Evolutionary conservation across 2,888 invertebrate species (phyloP).

Genomic region (Scelioninae gen. 2): DNA sequence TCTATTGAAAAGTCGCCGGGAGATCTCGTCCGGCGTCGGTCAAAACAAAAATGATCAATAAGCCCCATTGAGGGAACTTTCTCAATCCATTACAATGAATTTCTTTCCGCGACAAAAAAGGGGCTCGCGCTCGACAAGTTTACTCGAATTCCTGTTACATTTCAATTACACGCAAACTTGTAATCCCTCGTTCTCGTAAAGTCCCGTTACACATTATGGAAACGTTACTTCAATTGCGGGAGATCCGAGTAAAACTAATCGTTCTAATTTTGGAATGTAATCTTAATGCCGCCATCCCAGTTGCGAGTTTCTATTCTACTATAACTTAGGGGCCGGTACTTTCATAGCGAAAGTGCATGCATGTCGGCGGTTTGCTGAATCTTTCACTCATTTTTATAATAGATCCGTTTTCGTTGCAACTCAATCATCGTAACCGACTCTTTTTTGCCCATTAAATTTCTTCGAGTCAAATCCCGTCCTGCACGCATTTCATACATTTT

Average conservation of each 20-base stretch:
- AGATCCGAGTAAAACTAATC: slow-evolving; percentile 47
- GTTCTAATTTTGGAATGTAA: slow-evolving; percentile 59
- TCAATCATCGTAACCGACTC: no score
- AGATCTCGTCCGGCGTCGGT: slow-evolving; percentile 37
- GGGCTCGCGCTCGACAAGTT: slow-evolving; percentile 18
- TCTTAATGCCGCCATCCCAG: slow-evolving; percentile 48
- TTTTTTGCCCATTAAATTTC: no score
- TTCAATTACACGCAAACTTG: slow-evolving; percentile 58
- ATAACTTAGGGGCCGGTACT: slow-evolving; percentile 43
- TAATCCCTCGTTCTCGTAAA: slow-evolving; percentile 48
- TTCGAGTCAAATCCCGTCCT: no score
- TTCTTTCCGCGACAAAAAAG: slow-evolving; percentile 38
- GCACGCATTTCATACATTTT: no score
- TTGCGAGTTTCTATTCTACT: slow-evolving; percentile 54
- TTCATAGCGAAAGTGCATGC: slow-evolving; percentile 59
- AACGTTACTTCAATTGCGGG: slow-evolving; percentile 51
- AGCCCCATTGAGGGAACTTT: slow-evolving; percentile 40
- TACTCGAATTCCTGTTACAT: slow-evolving; percentile 54
- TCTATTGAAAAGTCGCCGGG: slow-evolving; percentile 42
- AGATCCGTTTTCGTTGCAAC: no score
- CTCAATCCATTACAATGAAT: slow-evolving; percentile 52
- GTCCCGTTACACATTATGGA: slow-evolving; percentile 53
- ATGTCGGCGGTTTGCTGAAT: slow-evolving; percentile 35
- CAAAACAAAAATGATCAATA: slow-evolving; percentile 45
- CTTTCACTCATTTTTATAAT: slow-evolving; percentile 49